Evolutionary conservation across 2,113 vertebrate genomes (phyloP).

Genomic region (Panthera tigris): DNA sequence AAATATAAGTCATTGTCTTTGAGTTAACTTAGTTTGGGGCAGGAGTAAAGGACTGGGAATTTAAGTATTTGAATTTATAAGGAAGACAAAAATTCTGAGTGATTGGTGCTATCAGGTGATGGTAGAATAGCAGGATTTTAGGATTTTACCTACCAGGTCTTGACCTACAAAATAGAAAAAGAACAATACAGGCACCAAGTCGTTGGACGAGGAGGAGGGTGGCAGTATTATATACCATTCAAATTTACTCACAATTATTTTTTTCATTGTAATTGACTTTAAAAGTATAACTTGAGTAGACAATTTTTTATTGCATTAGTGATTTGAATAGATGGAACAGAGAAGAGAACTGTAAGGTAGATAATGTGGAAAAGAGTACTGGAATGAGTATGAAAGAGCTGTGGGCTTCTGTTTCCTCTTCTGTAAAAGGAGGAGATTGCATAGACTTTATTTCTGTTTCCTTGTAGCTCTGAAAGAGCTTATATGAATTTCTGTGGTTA

Average conservation of each 20-base stretch:
- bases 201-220: neutral
- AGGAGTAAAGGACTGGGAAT: neutral
- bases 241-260: neutral
- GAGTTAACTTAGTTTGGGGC: neutral
- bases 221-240: neutral
- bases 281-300: neutral
- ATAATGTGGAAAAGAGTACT: neutral
- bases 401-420: neutral
- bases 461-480: neutral
- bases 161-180: neutral
- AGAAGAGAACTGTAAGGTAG: neutral
- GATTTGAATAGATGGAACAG: neutral
- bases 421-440: neutral
- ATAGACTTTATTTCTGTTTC: neutral
- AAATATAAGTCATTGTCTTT: neutral
- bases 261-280: neutral
- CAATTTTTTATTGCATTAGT: constrained; percentile 6
- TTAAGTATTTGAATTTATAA: constrained; percentile 42
- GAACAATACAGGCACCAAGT: neutral
- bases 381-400: neutral
- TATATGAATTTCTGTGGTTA: neutral
- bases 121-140: neutral
- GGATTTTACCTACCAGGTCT: neutral
- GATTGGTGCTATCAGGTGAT: neutral
- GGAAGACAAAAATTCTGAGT: neutral